Base-by-base conservation (phyloP, 2,113 vertebrate species). In the Hippocampus mohnikei region DNA sequence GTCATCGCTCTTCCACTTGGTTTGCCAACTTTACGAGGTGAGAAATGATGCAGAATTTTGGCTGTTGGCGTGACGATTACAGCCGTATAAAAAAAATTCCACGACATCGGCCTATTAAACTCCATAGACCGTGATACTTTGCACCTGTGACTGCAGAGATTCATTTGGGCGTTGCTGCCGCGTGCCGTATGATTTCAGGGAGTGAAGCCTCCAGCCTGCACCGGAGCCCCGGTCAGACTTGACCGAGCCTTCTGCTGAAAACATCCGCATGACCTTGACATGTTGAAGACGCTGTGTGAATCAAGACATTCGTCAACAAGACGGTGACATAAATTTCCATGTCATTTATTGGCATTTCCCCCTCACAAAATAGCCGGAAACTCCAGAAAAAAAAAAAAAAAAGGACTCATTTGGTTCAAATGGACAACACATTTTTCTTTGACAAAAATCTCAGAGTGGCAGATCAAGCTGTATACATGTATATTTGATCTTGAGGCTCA, bases 11-110 rank as follows among this genome's bases (percentile, higher is more conserved):
- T 92, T 94, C 78, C 82, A 40, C 6, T 77, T 95, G 61, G 82
- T 94, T n/a, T 95, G 94, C 40, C 69, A 64, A 0, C 84, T 91
- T 18, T 95, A 95, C 71, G 87, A 92, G 92, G 95, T 93, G 79
- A 90, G 81, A 33, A 64, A 12, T 65, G 66, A 81, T 15, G 3
- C 2, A 11, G 55, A 20, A 10, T 6, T 16, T 37, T 2, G 48
- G 0, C 52, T 48, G 15, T 16, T 48, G 10, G 25, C 7, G 5
- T 16, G 1, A 44, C 41, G 41, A 13, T 37, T 37, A 37, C 33
- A 37, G 33, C 6, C 33, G 33, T 37, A 37, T 37, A 6, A 37
- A 37, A 37, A 37, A 37, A 37, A 37, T 37, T 37, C 5, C 33
- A 37, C 6, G 33, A 37, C 33, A 37, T 37, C 33, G 5, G 5